Evolutionary conservation across 2,888 invertebrate genomes (phyloP).

Genomic region (Timema podura): DNA sequence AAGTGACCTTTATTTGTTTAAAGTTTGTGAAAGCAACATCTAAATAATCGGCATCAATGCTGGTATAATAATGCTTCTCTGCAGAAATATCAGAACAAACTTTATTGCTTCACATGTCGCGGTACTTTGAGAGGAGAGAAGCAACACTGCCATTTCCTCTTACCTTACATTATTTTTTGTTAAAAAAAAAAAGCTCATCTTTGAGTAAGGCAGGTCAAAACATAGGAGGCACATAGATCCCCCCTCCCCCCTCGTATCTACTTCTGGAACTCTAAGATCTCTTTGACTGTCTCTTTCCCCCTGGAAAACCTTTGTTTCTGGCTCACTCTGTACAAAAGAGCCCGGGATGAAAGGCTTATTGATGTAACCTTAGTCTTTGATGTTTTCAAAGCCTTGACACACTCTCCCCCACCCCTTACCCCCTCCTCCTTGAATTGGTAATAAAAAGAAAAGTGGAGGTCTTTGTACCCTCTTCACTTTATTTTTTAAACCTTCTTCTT

Average conservation of each 20-base stretch:
- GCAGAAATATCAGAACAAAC: slow-evolving; percentile 7
- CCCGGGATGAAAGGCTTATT: slow-evolving; percentile 31
- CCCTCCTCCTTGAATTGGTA: slow-evolving; percentile 29
- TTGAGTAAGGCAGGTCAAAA: slow-evolving; percentile 25
- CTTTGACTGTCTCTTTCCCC: slow-evolving; percentile 29
- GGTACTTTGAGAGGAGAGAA: slow-evolving; percentile 15
- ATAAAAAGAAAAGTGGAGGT: slow-evolving; percentile 31
- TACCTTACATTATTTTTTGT: slow-evolving; percentile 15
- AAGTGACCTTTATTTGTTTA: no score
- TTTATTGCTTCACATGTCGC: slow-evolving; percentile 24
- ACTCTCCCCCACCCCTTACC: slow-evolving; percentile 26
- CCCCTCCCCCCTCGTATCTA: slow-evolving; percentile 15
- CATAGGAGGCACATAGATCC: slow-evolving; percentile 25
- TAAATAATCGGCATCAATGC: no score
- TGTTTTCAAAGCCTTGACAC: slow-evolving; percentile 32
- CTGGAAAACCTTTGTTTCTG: slow-evolving; percentile 30
- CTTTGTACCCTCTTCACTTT: slow-evolving; percentile 24
- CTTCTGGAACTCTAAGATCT: slow-evolving; percentile 24
- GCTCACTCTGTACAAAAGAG: slow-evolving; percentile 30
- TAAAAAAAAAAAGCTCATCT: slow-evolving; percentile 23
- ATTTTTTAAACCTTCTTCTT: slow-evolving; percentile 19
- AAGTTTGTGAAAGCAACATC: no score
- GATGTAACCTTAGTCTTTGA: slow-evolving; percentile 32
- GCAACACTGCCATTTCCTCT: slow-evolving; percentile 16
- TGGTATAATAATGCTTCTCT: no score